These are phyloP conservation scores for Apotomis turbidana DNA, from an alignment of 2,888 invertebrate species.

Conservation along the genomic window DNA sequence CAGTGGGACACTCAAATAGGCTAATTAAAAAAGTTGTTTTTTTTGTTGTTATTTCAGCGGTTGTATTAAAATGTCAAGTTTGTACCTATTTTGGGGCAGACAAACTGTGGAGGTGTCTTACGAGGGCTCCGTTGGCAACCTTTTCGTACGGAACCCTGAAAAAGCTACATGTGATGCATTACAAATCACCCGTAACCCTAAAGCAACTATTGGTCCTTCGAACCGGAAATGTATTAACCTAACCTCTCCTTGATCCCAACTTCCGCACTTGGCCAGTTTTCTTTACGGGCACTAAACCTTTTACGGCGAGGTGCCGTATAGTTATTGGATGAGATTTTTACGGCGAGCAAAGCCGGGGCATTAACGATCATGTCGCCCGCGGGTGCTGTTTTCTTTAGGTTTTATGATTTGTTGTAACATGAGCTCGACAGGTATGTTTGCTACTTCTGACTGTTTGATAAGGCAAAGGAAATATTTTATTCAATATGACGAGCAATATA, in stretches of 20 bases:
- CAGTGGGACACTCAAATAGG: no score
- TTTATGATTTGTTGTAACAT: slow-evolving; percentile 12
- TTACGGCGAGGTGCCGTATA: slow-evolving; percentile 28
- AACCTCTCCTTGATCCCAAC: slow-evolving; percentile 5
- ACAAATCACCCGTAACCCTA: neutral
- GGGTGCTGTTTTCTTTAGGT: slow-evolving; percentile 29
- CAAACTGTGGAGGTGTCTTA: no score
- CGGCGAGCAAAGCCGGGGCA: slow-evolving; percentile 28
- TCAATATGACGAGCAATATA: no score
- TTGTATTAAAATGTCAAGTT: no score
- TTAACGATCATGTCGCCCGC: slow-evolving; percentile 29
- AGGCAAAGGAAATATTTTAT: no score
- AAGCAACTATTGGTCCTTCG: neutral
- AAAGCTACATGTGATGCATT: neutral
- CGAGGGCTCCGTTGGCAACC: no score
- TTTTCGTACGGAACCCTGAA: no score
- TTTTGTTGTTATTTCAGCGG: no score
- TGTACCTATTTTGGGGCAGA: no score
- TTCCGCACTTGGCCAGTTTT: neutral
- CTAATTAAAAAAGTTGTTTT: no score
- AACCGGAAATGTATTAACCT: slow-evolving; percentile 2
- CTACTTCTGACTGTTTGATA: no score
- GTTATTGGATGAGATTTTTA: slow-evolving; percentile 40
- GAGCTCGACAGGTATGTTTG: neutral
- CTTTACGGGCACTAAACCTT: slow-evolving; percentile 34